A percentile compares a stretch with the other conserved stretches of the same genome.
phyloP scores from a whole-genome alignment of 2,888 invertebrate species.

The Macropis europaea region DNA sequence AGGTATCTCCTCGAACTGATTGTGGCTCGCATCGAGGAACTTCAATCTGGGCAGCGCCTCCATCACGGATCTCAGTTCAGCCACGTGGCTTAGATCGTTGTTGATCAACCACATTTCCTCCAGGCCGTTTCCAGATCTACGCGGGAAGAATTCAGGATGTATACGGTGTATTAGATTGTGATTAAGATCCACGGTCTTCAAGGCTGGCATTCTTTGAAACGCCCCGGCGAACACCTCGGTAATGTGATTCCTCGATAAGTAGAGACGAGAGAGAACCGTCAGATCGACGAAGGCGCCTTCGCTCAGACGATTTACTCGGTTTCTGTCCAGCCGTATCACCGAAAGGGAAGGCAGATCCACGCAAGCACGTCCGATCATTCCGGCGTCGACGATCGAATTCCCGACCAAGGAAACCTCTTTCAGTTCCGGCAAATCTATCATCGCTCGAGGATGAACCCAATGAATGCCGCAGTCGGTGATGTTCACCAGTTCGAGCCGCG shows the following conservation, averaged over 20 bases:
- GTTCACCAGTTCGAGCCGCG: conserved; percentile 86
- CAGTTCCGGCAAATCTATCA: conserved; percentile 87
- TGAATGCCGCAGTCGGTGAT: conserved; percentile 88
- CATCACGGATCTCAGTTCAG: conserved; percentile 87
- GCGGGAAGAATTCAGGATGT: conserved; percentile 91
- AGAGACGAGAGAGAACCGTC: conserved; percentile 85
- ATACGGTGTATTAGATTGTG: conserved; percentile 88
- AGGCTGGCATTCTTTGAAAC: conserved; percentile 88
- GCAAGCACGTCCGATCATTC: conserved; percentile 89
- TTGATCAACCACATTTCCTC: conserved; percentile 89
- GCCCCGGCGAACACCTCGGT: conserved; percentile 89
- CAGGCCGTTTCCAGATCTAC: conserved; percentile 86
- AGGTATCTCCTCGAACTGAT: conserved; percentile 88
- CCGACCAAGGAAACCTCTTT: conserved; percentile 86
- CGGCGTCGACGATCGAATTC: conserved; percentile 89
- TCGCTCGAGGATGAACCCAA: conserved; percentile 89
- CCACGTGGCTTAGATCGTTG: conserved; percentile 88
- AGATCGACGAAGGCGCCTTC: conserved; percentile 91
- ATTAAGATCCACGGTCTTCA: conserved; percentile 88
- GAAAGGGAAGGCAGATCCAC: conserved; percentile 88
- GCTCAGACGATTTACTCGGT: conserved; percentile 85
- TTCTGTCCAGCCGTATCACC: conserved; percentile 86
- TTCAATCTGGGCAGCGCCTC: conserved; percentile 89
- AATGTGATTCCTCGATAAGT: conserved; percentile 87
- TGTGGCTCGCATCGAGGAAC: conserved; percentile 90